Evolutionary conservation across 2,888 invertebrate species (phyloP), one percentile per base, ranked within the genome.

Genomic region (Anoncus sp.): DNA sequence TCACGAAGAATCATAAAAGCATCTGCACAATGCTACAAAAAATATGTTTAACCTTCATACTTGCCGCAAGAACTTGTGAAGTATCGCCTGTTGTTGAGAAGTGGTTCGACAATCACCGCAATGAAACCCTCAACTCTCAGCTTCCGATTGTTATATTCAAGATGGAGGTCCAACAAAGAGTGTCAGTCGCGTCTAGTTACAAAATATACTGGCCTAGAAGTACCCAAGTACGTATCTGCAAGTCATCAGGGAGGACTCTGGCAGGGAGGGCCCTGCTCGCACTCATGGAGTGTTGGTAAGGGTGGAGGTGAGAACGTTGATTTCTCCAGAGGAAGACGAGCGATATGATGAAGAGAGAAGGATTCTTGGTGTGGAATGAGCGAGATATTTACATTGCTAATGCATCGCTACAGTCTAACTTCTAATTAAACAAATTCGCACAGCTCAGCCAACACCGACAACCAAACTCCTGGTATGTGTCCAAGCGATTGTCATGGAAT

Each of bases 341-440:
- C 47, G 71, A 60, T 72, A 43, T 59, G 67, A 78, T 27, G 40
- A 55, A 22, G 60, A 45, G 72, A 57, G 69, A 65, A 69, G 47
- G 51, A 65, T 51, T 49, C 57, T 24, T 22, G 51, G 35, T 18
- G 62, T n/a, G 70, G 49, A 40, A 63, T 67, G 71, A 73, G 81
- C 77, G 84, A 83, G 69, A 85, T 87, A 90, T 91, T 91, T 90
- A 89, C 90, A 90, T 90, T 90, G 90, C 90, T 90, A 90, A 90
- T 90, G 89, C 88, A 89, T 88, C 88, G 88, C 83, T 85, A 77
- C 81, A 86, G 88, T 88, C 90, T 90, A 90, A 90, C 89, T 90
- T 90, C 90, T 90, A 90, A 90, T 90, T 90, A 90, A 90, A 90
- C 89, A 89, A 90, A 90, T 90, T 90, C 90, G 88, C 89, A 86